Conservation (phyloP, 2,888 invertebrate species). For the Listrodromus nycthemerus region DNA sequence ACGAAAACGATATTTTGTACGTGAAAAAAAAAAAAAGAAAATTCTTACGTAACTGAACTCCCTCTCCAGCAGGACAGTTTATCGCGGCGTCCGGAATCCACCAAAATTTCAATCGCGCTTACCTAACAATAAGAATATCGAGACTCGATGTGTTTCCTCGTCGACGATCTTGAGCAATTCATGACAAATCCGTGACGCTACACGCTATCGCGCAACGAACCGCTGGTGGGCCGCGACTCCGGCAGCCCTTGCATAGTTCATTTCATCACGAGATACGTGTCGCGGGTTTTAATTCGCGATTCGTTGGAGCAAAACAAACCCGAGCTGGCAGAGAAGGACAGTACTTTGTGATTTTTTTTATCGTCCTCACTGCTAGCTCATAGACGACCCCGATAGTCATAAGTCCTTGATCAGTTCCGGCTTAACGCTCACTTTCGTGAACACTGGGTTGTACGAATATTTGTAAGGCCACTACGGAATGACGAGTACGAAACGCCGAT, state of each 20-base stretch:
- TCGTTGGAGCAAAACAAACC: slow-evolving; percentile 27
- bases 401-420: slow-evolving; percentile 25
- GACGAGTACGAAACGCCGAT: background rate
- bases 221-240: background rate
- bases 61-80: background rate
- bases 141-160: background rate
- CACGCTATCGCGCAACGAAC: slow-evolving; percentile 34
- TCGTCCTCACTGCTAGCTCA: background rate
- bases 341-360: slow-evolving; percentile 12
- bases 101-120: background rate
- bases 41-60: background rate
- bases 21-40: background rate
- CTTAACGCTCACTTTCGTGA: slow-evolving; percentile 35
- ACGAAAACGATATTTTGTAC: slow-evolving; percentile 41
- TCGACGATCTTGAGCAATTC: slow-evolving; percentile 42
- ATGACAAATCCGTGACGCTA: slow-evolving; percentile 23
- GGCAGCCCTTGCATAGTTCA: slow-evolving; percentile 25
- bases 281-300: slow-evolving; percentile 43
- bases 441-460: slow-evolving; percentile 16
- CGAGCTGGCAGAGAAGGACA: background rate
- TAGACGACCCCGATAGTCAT: background rate
- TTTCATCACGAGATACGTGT: slow-evolving; percentile 57
- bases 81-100: background rate
- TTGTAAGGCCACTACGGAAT: background rate
- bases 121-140: slow-evolving; percentile 16